Evolutionary conservation across 2,888 invertebrate species (phyloP).

Genomic region (Ennomos quercinarius): DNA sequence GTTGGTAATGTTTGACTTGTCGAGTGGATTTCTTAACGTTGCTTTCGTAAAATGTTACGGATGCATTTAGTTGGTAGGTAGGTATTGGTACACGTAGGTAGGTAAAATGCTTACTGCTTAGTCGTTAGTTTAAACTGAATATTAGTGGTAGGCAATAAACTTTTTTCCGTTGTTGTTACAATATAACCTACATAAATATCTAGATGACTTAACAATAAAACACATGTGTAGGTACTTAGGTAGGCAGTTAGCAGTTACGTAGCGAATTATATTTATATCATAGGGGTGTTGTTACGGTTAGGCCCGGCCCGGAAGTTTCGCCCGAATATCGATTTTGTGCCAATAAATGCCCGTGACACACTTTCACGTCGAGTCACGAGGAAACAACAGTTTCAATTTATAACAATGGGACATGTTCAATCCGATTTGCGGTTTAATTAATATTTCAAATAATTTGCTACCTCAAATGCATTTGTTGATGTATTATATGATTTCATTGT

Average conservation of each 20-base stretch:
- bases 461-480: neutral
- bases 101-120: too few species aligned
- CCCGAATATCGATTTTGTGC: conserved; percentile 29
- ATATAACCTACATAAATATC: too few species aligned
- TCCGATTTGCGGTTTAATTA: conserved; percentile 8
- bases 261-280: neutral
- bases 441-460: conserved; percentile 1
- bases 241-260: too few species aligned
- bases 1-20: conserved; percentile 35
- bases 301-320: neutral
- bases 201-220: too few species aligned
- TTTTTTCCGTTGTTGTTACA: too few species aligned
- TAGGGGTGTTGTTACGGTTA: neutral
- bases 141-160: too few species aligned
- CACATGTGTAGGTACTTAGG: too few species aligned
- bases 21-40: conserved; percentile 28
- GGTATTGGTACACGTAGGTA: conserved; percentile 1
- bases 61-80: conserved; percentile 9
- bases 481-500: neutral
- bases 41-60: conserved; percentile 19
- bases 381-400: conserved; percentile 20
- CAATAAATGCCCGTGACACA: conserved; percentile 33
- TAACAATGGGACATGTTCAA: conserved; percentile 6
- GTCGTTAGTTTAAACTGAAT: too few species aligned
- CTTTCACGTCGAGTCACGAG: conserved; percentile 19